Evolutionary conservation across 53 echinoderm and acorn worm species (phyloP), one percentile per base, ranked within the genome.

Genomic region (Echinarachnius parma): DNA sequence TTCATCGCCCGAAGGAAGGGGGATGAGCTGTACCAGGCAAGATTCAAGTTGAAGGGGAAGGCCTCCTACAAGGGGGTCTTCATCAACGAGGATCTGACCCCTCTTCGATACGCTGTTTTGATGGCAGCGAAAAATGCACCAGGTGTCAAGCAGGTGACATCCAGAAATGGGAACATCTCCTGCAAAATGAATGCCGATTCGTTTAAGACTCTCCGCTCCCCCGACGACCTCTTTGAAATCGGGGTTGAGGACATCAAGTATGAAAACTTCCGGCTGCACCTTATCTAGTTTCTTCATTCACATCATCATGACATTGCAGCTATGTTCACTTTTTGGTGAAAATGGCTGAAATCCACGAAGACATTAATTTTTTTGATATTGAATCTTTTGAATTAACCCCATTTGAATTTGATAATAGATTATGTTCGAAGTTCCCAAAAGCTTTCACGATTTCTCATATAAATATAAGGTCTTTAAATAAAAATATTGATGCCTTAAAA

Each of bases 71-170:
- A 61, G 61, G 61, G 61, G 18, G 61, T 61, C 26, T 64, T 42
- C 23, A 45, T 64, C 26, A 64, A 39, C 18, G 47, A 65, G 16
- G 65, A 46, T 46, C 47, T 65, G 47, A 65, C 65, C 26, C 47
- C 65, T 46, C 65, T 65, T 46, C 65, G 65, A 2, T 65, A 65
- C 16, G 47, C 46, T 8, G 9, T 65, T 1, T 47, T 65, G 29
- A 65, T 65, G 65, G 47, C 28, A 28, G 65, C 65, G 16, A 65
- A 65, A 47, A 65, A 65, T 28, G 47, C 65, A 65, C 65, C 65
- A 46, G 47, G 46, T 46, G 65, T 65, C 28, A 65, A 65, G 30
- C 27, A 26, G 46, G 65, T 65, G 65, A 13, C 65, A 45, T 46
- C 65, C 1, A 65, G 47, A 45, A 23, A 65, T 46, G 65, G 65